phyloP scores from a whole-genome alignment of 2,113 vertebrate genomes.

The Gulo gulo region DNA sequence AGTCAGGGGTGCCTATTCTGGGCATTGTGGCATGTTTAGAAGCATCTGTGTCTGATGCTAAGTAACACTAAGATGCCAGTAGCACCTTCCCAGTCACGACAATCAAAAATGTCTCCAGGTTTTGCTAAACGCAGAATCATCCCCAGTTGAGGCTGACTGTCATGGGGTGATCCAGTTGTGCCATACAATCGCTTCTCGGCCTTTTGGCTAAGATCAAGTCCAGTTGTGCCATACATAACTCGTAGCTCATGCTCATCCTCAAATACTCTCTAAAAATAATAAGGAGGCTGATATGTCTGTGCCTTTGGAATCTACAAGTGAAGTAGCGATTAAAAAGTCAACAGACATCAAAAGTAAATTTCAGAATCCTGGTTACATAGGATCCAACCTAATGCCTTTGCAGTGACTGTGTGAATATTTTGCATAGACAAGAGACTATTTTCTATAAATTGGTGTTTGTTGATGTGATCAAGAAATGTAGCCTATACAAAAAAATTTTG shows the following conservation, averaged over 20 bases:
- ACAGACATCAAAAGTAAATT: conserved; percentile 1
- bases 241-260: neutral
- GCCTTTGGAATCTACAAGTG: neutral
- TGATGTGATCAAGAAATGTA: neutral
- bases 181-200: too few species aligned
- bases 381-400: neutral
- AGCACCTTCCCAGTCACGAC: neutral
- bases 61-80: neutral
- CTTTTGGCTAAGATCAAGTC: too few species aligned
- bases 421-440: neutral
- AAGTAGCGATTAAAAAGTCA: neutral
- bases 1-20: too few species aligned
- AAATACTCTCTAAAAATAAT: neutral
- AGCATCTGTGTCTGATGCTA: neutral
- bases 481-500: neutral
- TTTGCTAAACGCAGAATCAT: neutral
- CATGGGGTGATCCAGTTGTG: neutral
- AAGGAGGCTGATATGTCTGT: neutral
- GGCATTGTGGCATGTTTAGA: neutral
- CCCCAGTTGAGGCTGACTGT: neutral
- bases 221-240: neutral
- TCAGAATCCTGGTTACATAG: neutral
- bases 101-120: neutral
- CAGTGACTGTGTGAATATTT: neutral
- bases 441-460: neutral